phyloP scores from a whole-genome alignment of 2,797 vertebrate species.

The Parotocinclus haroldoi region DNA sequence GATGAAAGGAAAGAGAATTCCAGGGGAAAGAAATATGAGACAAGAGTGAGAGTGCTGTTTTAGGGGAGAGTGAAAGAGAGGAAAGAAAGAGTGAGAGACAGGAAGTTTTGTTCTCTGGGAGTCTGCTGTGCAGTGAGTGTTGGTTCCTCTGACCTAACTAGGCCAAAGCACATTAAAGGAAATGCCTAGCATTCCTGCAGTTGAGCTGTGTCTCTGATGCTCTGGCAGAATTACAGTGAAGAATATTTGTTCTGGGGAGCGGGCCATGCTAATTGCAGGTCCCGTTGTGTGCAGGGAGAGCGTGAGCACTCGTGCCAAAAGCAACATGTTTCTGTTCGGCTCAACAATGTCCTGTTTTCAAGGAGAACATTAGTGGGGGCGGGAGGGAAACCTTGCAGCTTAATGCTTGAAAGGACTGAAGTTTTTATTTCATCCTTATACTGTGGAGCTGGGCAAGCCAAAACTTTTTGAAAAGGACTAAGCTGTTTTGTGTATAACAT shows the following conservation, averaged over 20 bases:
- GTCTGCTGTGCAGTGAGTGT: slow-evolving; percentile 40
- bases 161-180: slow-evolving; percentile 73
- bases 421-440: slow-evolving; percentile 30
- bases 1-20: slow-evolving; percentile 23
- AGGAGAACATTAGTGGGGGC: slow-evolving; percentile 29
- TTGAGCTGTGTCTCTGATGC: slow-evolving; percentile 73
- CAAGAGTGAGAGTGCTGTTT: slow-evolving; percentile 24
- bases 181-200: slow-evolving; percentile 81
- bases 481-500: slow-evolving; percentile 23
- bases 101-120: slow-evolving; percentile 53
- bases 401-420: slow-evolving; percentile 45
- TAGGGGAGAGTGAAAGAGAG: slow-evolving; percentile 17
- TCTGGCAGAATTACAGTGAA: slow-evolving; percentile 66
- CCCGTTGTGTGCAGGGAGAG: slow-evolving; percentile 47
- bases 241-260: slow-evolving; percentile 64
- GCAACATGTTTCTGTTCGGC: slow-evolving; percentile 57
- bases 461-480: slow-evolving; percentile 12
- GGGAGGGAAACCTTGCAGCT: slow-evolving; percentile 32
- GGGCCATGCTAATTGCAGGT: slow-evolving; percentile 57
- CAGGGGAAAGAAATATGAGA: slow-evolving; percentile 26
- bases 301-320: slow-evolving; percentile 61
- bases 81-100: slow-evolving; percentile 32
- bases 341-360: slow-evolving; percentile 64
- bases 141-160: slow-evolving; percentile 44
- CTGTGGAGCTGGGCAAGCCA: slow-evolving; percentile 9